A percentile compares a stretch with the other conserved stretches of the same genome.
These are phyloP conservation scores for Microtus oregoni DNA, from an alignment of 2,113 vertebrate species.

Conservation along the genomic window DNA sequence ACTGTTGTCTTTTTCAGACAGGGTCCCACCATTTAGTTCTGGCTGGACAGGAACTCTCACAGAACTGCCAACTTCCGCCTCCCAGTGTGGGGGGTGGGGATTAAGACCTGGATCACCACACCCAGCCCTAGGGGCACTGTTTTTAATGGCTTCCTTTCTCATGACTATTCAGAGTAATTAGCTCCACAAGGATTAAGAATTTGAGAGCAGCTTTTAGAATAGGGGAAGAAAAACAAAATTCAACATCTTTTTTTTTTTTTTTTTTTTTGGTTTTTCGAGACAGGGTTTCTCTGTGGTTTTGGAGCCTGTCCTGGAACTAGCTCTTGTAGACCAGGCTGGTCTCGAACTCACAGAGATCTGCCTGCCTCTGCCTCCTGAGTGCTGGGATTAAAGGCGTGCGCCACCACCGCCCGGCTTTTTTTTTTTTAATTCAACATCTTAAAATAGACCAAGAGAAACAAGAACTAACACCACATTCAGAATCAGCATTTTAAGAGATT, in stretches of 20 bases:
- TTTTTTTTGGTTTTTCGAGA: too few species aligned
- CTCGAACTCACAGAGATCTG: too few species aligned
- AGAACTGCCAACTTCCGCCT: neutral
- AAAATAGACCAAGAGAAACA: neutral
- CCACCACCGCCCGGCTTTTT: too few species aligned
- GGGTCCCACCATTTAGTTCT: neutral
- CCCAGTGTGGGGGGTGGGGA: neutral
- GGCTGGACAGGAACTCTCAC: neutral
- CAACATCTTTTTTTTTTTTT: too few species aligned
- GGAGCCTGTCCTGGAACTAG: too few species aligned
- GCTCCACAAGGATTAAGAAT: constrained; percentile 16
- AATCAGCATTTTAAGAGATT: constrained; percentile 42
- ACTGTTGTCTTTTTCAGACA: neutral
- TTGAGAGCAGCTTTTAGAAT: constrained; percentile 29
- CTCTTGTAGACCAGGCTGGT: too few species aligned
- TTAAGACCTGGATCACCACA: neutral
- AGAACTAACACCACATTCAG: constrained; percentile 23
- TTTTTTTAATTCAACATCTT: neutral
- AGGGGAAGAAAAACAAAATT: neutral
- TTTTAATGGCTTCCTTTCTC: constrained; percentile 11
- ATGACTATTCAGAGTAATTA: constrained; percentile 12
- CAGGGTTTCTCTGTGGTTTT: too few species aligned
- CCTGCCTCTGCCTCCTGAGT: too few species aligned
- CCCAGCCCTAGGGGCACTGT: neutral
- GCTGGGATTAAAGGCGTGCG: too few species aligned